Evolutionary conservation across 2,113 vertebrate genomes (phyloP), one percentile per base, ranked within the genome.

Genomic region (Callospermophilus lateralis): DNA sequence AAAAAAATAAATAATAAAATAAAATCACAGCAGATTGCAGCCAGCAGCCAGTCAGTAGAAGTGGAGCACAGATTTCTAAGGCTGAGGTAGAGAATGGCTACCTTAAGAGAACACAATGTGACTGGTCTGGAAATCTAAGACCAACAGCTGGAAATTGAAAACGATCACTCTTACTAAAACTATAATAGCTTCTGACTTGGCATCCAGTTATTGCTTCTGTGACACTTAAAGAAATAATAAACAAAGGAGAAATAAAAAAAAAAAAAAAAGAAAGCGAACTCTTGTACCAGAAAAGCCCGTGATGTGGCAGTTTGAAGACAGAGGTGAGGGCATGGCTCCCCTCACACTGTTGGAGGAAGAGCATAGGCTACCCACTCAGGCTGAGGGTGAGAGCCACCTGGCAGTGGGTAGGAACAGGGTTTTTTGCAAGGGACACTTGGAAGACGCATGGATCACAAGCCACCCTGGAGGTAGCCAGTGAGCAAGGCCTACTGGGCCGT

Each of bases 41-140:
- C 12, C 16, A 83, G 19, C 92, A 48, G 53, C 3, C 19, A 42
- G 4, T 76, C n/a, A 9, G 9, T n/a, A n/a, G n/a, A 51, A 28
- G 2, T 48, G 34, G 15, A 20, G 8, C 6, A 10, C 22, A 58
- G 26, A 45, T 77, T 93, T 80, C 8, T 17, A 39, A 90, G 32
- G 9, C 26, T 2, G 0, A 2, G 0, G 1, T 7, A n/a, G 0
- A 55, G 1, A 8, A 11, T 42, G 28, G 4, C 39, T 74, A 80
- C 42, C 4, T 61, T 39, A 61, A 24, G 22, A 0, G 6, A 4
- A 12, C 2, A 30, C 22, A 37, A 22, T 30, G 7, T 20, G 3
- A 19, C 48, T 76, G 22, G 11, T 53, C 68, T 48, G 26, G 15
- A 4, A 20, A 1, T 67, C 58, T 85, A 73, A 92, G 81, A 48